A percentile compares a stretch with the other conserved stretches of the same genome.
These are phyloP conservation scores for Bellardia bayeri DNA, from an alignment of 2,888 invertebrate species.

Conservation along the genomic window DNA sequence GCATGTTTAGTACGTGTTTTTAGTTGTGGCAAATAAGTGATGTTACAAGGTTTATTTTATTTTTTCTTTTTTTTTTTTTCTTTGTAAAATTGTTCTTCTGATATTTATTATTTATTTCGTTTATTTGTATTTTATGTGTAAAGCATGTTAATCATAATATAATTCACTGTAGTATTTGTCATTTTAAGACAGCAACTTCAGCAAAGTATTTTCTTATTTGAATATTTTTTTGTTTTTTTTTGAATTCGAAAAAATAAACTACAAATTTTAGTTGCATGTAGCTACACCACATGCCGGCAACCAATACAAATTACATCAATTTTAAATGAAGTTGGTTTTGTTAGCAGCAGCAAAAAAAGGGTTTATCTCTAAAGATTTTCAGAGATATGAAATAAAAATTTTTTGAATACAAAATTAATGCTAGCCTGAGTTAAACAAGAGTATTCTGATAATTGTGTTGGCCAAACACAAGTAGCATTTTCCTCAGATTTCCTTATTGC, in stretches of 20 bases:
- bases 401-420: not conserved
- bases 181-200: slow-evolving; percentile 25
- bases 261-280: slow-evolving; percentile 31
- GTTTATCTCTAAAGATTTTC: slow-evolving; percentile 24
- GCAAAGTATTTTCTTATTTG: not conserved
- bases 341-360: not conserved
- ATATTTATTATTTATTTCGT: slow-evolving; percentile 50
- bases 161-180: slow-evolving; percentile 50
- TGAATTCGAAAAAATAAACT: not conserved
- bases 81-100: not conserved
- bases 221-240: not conserved
- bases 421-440: not conserved
- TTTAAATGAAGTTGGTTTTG: slow-evolving; percentile 41
- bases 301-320: slow-evolving; percentile 50
- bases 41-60: slow-evolving; percentile 36
- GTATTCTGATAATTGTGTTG: not conserved
- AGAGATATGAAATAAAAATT: slow-evolving; percentile 15
- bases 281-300: slow-evolving; percentile 31
- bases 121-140: slow-evolving; percentile 36
- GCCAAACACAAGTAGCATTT: slow-evolving; percentile 55
- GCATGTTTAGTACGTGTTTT: slow-evolving; percentile 67
- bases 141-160: slow-evolving; percentile 63
- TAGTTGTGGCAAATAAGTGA: slow-evolving; percentile 31
- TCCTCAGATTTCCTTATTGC: slow-evolving; percentile 38
- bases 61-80: slow-evolving; percentile 13